Base-by-base conservation (phyloP, 2,797 vertebrate species). In the Sebastes trivittatus region DNA sequence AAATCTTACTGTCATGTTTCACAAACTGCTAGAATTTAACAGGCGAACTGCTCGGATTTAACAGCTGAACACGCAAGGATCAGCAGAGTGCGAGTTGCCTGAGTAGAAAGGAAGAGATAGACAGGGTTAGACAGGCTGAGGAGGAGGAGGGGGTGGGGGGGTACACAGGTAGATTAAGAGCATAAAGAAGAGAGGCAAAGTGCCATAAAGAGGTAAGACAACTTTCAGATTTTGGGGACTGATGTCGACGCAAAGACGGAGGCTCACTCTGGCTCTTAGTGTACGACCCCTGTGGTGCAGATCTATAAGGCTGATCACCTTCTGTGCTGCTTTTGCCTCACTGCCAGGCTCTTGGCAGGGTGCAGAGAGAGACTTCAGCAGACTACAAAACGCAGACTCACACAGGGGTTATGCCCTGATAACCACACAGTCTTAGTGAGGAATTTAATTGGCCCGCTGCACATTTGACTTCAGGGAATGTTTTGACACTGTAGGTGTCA, bases 361-460 rank as follows among this genome's bases (percentile, higher is more conserved):
- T 68, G 75, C 61, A 80, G 80, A 83, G 29, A 76, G 78, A 90
- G 73, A 87, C 86, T 89, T 76, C 65, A 75, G 66, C 83, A 75
- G 89, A 91, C 85, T 90, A 80, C 89, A 89, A 88, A 89, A 88
- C 68, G 67, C 67, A 80, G 58, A 29, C 89, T 89, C 77, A 80
- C 82, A 72, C 80, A 56, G 72, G 72, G 89, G 90, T 92, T 84
- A 78, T 83, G 89, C 87, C 90, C 90, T 86, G 90, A 88, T 92
- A 92, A 93, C 84, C 90, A 64, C 87, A 69, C 80, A 63, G 87
- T 83, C 83, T 86, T 87, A 84, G 84, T 38, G 85, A 82, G 79
- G 75, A 79, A 80, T 92, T 92, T 95, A 92, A 93, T 94, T 93
- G 91, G 91, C 87, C 85, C 72, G 27, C 76, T 89, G 89, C 86